phyloP scores from a whole-genome alignment of 2,113 vertebrate species.

The Falco punctatus region DNA sequence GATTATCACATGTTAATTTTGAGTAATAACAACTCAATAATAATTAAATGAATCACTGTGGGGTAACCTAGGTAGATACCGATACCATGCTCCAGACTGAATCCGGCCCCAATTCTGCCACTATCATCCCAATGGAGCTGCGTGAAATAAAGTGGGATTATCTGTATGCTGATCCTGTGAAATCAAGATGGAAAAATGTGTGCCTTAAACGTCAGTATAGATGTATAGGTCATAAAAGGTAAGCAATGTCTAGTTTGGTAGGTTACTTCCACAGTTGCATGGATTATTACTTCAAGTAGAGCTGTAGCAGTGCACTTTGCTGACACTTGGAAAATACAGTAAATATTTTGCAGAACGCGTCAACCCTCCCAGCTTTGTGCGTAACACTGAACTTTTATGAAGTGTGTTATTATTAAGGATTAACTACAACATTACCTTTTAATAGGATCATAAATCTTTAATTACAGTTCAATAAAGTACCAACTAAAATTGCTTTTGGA shows the following conservation, averaged over 20 bases:
- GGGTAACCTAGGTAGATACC: not conserved
- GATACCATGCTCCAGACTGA: not conserved
- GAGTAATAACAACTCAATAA: not conserved
- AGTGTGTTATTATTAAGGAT: slow-evolving; percentile 67
- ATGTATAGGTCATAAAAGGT: not conserved
- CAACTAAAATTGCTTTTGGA: slow-evolving; percentile 64
- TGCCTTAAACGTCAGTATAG: not conserved
- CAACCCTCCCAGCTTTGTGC: slow-evolving; percentile 19
- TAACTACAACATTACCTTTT: slow-evolving; percentile 64
- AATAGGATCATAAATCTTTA: slow-evolving; percentile 74
- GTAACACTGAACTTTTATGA: slow-evolving; percentile 41
- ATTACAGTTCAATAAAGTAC: slow-evolving; percentile 59
- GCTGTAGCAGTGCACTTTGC: not conserved
- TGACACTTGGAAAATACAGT: slow-evolving; percentile 11
- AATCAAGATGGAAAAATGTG: not conserved
- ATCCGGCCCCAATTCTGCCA: not conserved
- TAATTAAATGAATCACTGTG: rapidly evolving
- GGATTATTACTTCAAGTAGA: slow-evolving; percentile 24
- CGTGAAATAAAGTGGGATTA: not conserved
- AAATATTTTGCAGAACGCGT: slow-evolving; percentile 11
- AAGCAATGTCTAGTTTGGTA: not conserved
- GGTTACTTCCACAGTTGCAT: not conserved
- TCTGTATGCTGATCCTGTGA: not conserved
- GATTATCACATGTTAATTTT: not conserved
- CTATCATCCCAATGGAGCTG: not conserved